phyloP scores from a whole-genome alignment of 2,888 invertebrate species.

The Agriopis aurantiaria region DNA sequence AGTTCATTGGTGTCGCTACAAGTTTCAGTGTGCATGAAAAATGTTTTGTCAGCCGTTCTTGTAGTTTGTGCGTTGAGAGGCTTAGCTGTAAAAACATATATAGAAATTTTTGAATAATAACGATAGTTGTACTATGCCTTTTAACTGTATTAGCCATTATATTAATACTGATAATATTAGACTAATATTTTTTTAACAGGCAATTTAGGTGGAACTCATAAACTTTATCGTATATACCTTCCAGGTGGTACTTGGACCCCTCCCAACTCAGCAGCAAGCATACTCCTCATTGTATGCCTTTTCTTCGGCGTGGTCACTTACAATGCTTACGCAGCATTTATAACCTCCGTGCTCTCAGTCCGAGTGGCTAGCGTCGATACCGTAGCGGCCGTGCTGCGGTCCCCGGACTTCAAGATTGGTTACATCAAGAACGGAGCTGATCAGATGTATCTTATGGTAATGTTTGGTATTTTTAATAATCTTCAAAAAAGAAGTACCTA shows the following conservation, averaged over 20 bases:
- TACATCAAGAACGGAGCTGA: slow-evolving; percentile 87
- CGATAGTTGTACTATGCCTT: no score
- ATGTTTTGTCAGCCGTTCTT: no score
- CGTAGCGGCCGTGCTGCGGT: slow-evolving; percentile 84
- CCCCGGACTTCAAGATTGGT: slow-evolving; percentile 87
- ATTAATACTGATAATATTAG: no score
- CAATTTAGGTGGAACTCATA: not conserved
- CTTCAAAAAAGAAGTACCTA: no score
- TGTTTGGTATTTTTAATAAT: not conserved
- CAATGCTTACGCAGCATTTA: slow-evolving; percentile 89
- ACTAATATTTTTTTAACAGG: no score
- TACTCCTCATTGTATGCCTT: slow-evolving; percentile 85
- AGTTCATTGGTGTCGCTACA: no score
- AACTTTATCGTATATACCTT: slow-evolving; percentile 5
- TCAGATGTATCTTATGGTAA: slow-evolving; percentile 88
- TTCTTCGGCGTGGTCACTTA: slow-evolving; percentile 88
- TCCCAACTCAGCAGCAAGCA: slow-evolving; percentile 83
- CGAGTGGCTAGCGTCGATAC: slow-evolving; percentile 86
- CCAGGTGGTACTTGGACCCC: slow-evolving; percentile 87
- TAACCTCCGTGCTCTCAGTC: slow-evolving; percentile 88
- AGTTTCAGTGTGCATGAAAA: no score
- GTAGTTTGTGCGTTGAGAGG: no score
- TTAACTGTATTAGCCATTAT: no score
- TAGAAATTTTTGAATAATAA: no score
- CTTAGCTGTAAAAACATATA: no score